Evolutionary conservation across 2,113 vertebrate genomes (phyloP), one percentile per base, ranked within the genome.

Genomic region (Sinocyclocheilus anshuiensis): DNA sequence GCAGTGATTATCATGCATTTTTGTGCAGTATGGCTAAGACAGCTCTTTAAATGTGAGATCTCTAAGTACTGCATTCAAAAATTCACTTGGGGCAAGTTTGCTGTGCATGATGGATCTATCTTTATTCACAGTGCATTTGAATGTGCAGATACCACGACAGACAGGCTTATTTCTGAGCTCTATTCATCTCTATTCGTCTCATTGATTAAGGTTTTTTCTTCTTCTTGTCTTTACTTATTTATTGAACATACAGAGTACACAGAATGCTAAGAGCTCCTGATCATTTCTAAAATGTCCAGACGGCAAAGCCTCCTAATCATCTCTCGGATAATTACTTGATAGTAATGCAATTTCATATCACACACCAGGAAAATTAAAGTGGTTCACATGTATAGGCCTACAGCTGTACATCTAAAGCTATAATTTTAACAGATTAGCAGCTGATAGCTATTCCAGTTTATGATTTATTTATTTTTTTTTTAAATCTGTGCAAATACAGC

Each of bases 321-420:
- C 45, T 53, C 24, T 71, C 63, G 1, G 26, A 71, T 53, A 69
- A 82, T 82, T 71, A 82, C 45, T 33, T 53, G 24, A 53, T 69
- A 82, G 36, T 71, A 67, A 71, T 36, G 81, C 63, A 71, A 82
- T 82, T 82, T 69, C 45, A 33, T 33, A 82, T 67, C 63, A 12
- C 63, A 53, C 63, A 20, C 39, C 24, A 33, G 81, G 45, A n/a
- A 3, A 82, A 33, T 36, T 0, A 33, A 82, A 71, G 81, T 36
- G 81, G 45, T 22, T 45, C 78, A n/a, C 10, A 36, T 69, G 18
- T 36, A 53, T 77, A 74, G 4, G 36, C 36, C 36, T 42, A 82
- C 80, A 82, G 80, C 63, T 82, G 63, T 55, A 12, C 11, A 12
- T 11, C 45, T 48, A 48, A 22, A 82, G 45, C 63, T 33, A 53